A percentile compares a stretch with the other conserved stretches of the same genome.
Evolutionary conservation across 2,113 vertebrate genomes (phyloP).

Genomic region (Peromyscus leucopus): DNA sequence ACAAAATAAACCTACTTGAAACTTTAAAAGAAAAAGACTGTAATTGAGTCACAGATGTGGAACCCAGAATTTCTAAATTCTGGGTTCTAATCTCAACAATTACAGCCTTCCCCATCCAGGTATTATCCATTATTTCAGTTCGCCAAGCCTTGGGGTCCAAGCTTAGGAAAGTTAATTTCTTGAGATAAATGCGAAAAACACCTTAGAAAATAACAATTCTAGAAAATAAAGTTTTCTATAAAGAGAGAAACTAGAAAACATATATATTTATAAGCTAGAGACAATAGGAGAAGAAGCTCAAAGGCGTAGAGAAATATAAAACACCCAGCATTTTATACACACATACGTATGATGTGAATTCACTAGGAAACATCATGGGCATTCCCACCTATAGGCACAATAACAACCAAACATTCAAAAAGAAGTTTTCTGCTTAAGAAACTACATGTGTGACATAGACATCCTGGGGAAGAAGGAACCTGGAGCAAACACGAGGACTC

Average conservation of each 20-base stretch:
- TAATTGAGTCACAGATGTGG: conserved; percentile 15
- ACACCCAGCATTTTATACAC: neutral
- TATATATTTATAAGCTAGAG: neutral
- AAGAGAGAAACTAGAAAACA: neutral
- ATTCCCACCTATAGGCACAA: neutral
- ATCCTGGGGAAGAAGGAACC: neutral
- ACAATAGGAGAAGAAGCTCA: neutral
- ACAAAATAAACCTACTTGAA: neutral
- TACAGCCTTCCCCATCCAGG: neutral
- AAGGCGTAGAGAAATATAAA: neutral
- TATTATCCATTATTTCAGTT: neutral
- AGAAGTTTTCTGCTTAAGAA: neutral
- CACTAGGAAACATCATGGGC: neutral
- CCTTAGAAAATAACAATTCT: conserved; percentile 38
- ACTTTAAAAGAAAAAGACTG: neutral
- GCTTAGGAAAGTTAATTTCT: conserved; percentile 24
- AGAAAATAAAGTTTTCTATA: neutral
- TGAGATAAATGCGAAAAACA: neutral
- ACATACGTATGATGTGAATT: neutral
- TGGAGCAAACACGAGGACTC: neutral
- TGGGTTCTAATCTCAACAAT: conserved; percentile 26
- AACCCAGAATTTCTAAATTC: conserved; percentile 32
- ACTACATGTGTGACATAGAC: neutral
- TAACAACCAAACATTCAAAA: conserved; percentile 49
- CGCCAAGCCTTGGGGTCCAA: neutral